Base-by-base conservation (phyloP, 2,888 invertebrate species). In the Ethmia dodecea region DNA sequence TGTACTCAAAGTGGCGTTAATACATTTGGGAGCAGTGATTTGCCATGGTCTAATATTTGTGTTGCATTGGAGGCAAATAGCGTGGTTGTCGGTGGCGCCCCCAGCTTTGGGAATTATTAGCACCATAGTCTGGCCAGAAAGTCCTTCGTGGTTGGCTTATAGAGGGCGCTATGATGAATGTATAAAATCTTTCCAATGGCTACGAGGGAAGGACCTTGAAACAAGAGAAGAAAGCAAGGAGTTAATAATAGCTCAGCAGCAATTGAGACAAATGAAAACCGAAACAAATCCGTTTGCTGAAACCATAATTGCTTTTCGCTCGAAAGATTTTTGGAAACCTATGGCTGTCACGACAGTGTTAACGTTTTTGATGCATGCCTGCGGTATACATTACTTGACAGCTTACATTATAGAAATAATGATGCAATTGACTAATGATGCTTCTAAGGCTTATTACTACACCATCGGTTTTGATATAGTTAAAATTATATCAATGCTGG, bases 141-240 rank as follows among this genome's bases (percentile, higher is more conserved):
- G 50, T 12, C 50, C 50, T 4, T 37, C 42, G 5, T 51, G 50
- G 50, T 25, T 51, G 9, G 50, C 50, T 8, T 50, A 45, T 13
- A 47, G 42, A 31, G 51, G 48, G 5, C 33, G 48, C 3, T 47
- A 29, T 25, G 47, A 50, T 32, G 48, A 50, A 9, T 33, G 51
- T 14, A 13, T 28, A 8, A 28, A 4, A 1, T 32, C 45, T 1
- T 50, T 50, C 10, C 38, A 44, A 28, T 45, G 51, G 45, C 15
- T 51, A 4, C 37, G 50, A 25, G 51, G 48, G 13, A 36, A 33
- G 5, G 33, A 33, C n/a, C 9, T 26, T 4, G 42, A 49, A 18
- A 31, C 49, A 1, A 37, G 26, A 27, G 39, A 13, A 37, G 49
- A 49, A 37, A 2, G 49, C 4, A 30, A 28, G 2, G 42, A 49